Evolutionary conservation across 1,140 invertebrate species (phyloP).

Genomic region (Pristionchus pacificus): DNA sequence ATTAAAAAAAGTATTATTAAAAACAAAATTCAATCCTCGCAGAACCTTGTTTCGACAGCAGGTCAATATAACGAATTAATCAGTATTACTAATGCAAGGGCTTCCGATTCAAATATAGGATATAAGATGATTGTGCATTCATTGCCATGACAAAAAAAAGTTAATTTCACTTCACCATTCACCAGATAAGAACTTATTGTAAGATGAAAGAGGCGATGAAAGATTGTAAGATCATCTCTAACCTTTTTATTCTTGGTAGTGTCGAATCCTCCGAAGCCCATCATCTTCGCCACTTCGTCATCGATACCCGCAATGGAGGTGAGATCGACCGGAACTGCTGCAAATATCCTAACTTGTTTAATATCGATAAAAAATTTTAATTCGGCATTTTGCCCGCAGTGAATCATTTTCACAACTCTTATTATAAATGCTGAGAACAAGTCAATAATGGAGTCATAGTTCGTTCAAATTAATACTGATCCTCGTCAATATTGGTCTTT

Average conservation of each 20-base stretch:
- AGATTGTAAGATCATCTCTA: too few species aligned
- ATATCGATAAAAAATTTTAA: background rate
- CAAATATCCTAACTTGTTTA: conserved; percentile 15
- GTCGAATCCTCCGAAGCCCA: conserved; percentile 93
- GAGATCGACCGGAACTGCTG: conserved; percentile 42
- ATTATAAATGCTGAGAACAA: conserved; percentile 21
- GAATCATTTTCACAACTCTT: conserved; percentile 24
- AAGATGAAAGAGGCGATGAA: too few species aligned
- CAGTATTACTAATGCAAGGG: too few species aligned
- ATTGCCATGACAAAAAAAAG: too few species aligned
- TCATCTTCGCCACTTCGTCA: conserved; percentile 92
- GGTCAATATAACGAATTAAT: too few species aligned
- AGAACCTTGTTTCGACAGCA: too few species aligned
- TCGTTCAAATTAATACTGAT: conserved; percentile 29
- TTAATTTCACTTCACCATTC: too few species aligned
- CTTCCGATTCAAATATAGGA: too few species aligned
- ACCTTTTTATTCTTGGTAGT: conserved; percentile 84
- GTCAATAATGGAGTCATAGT: conserved; percentile 36
- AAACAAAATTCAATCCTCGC: too few species aligned
- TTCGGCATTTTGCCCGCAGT: conserved; percentile 43
- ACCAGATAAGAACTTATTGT: too few species aligned
- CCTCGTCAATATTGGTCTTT: conserved; percentile 24
- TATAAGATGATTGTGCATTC: too few species aligned
- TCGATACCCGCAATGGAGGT: conserved; percentile 70
- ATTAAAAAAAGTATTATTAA: too few species aligned